Evolutionary conservation across 2,113 vertebrate genomes (phyloP).

Genomic region (Ciconia boyciana): DNA sequence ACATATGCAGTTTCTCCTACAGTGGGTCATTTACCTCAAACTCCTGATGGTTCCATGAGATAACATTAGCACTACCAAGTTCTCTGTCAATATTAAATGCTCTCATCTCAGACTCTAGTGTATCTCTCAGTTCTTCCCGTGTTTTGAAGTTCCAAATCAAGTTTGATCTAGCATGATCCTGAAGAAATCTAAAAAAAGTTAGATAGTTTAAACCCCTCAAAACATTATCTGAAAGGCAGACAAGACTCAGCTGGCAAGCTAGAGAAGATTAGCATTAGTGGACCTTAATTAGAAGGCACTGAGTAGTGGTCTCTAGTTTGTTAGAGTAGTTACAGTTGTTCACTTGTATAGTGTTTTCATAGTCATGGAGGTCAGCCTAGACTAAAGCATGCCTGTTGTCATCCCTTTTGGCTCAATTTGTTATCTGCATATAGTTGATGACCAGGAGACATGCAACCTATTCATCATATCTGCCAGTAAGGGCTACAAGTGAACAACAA

Average conservation of each 20-base stretch:
- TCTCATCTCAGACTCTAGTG: slow-evolving; percentile 95
- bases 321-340: not conserved
- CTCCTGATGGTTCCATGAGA: slow-evolving; percentile 99
- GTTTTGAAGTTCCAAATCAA: slow-evolving; percentile 99
- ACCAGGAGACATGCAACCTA: not conserved
- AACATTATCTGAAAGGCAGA: not conserved
- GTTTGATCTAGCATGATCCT: slow-evolving; percentile 92
- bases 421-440: not conserved
- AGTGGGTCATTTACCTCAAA: slow-evolving; percentile 84
- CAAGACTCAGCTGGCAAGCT: not conserved
- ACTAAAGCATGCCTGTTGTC: not conserved
- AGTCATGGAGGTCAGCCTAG: not conserved
- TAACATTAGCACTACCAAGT: slow-evolving; percentile 89
- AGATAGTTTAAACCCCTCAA: not conserved
- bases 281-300: not conserved
- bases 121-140: slow-evolving; percentile 93
- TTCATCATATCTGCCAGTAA: not conserved
- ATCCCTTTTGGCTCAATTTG: not conserved
- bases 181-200: slow-evolving; percentile 82
- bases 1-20: not conserved
- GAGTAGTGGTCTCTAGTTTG: not conserved
- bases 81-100: slow-evolving; percentile 93
- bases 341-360: not conserved
- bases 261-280: not conserved
- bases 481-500: not conserved